phyloP scores from a whole-genome alignment of 2,113 vertebrate species.

The Datnioides undecimradiatus region DNA sequence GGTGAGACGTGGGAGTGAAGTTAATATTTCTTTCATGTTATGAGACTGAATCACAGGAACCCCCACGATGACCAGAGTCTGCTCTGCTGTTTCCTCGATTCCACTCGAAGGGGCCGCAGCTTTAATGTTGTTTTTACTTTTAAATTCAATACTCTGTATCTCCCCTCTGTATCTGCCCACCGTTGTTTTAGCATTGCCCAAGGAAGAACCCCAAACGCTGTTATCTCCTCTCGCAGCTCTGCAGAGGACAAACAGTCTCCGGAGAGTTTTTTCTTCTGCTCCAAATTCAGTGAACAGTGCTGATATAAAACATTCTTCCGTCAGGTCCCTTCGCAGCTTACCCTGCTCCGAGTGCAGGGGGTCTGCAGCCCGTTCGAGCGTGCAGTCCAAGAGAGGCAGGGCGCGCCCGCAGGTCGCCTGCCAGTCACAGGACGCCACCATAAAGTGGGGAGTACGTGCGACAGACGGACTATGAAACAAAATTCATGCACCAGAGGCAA shows the following conservation, averaged over 20 bases:
- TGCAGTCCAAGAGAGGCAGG: neutral
- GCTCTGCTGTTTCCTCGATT: neutral
- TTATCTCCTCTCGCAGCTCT: neutral
- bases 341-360: neutral
- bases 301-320: neutral
- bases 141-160: neutral
- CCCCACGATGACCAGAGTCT: neutral
- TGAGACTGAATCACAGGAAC: constrained; percentile 10
- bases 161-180: neutral
- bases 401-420: neutral
- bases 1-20: constrained; percentile 33
- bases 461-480: neutral
- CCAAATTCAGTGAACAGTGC: neutral
- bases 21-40: neutral
- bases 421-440: neutral
- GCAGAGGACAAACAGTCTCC: neutral
- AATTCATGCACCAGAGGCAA: too few species aligned
- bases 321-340: neutral
- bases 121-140: neutral
- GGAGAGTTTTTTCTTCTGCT: neutral
- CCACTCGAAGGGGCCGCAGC: neutral
- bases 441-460: neutral
- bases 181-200: neutral
- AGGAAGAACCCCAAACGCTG: neutral
- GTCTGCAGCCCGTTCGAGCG: neutral